Percentiles rank a stretch among this genome's conserved stretches.
These are phyloP conservation scores for Myiotriccus ornatus DNA, from an alignment of 2,797 vertebrate species.

Conservation along the genomic window DNA sequence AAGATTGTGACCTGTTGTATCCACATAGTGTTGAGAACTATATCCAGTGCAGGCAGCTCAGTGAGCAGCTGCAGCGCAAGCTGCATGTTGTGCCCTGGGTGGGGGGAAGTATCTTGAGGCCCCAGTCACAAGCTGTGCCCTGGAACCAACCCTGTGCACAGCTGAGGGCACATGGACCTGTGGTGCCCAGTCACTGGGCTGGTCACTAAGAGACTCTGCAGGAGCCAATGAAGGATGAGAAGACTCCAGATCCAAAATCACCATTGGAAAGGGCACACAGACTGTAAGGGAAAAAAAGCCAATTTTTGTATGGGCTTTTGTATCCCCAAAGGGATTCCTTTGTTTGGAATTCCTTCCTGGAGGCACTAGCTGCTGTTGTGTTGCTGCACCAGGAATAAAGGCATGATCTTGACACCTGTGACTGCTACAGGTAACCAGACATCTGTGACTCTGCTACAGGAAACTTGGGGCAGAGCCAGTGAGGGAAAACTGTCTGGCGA, in stretches of 20 bases:
- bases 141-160: background rate
- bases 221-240: background rate
- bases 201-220: background rate
- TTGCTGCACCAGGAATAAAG: background rate
- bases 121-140: fast-evolving
- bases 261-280: background rate
- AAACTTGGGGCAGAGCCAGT: background rate
- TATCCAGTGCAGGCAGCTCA: background rate
- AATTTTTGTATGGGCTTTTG: background rate
- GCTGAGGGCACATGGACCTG: background rate
- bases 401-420: background rate
- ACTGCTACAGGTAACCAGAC: background rate
- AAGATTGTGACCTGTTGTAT: background rate
- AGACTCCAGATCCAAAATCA: background rate
- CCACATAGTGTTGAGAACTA: background rate
- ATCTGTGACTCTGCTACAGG: background rate
- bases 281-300: background rate
- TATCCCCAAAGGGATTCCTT: background rate
- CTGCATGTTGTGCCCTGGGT: background rate
- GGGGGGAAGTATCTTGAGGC: background rate
- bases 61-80: background rate
- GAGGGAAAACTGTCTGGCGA: background rate
- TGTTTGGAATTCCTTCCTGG: background rate
- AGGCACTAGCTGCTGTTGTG: background rate
- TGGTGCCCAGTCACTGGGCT: background rate